These are phyloP conservation scores for Castor canadensis DNA, from an alignment of 2,113 vertebrate species.

Conservation along the genomic window DNA sequence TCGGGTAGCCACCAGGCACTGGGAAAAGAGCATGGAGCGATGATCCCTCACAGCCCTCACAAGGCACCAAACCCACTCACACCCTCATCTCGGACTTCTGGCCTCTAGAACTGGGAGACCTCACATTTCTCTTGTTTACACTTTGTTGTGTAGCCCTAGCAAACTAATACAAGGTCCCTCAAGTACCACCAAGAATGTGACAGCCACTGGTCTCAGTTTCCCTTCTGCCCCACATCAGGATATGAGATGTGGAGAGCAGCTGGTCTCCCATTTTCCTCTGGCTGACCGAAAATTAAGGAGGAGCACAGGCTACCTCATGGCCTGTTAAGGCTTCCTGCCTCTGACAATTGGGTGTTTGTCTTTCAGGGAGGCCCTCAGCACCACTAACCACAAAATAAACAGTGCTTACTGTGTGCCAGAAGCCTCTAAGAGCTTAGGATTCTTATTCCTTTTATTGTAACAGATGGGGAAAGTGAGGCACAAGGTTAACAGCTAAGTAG, in stretches of 20 bases:
- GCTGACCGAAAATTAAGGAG: background rate
- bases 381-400: background rate
- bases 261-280: background rate
- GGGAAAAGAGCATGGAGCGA: background rate
- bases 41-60: background rate
- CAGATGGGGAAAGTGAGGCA: background rate
- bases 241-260: background rate
- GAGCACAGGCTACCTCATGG: accelerated
- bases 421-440: background rate
- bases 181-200: background rate
- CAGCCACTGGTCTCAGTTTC: background rate
- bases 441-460: background rate
- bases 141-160: background rate
- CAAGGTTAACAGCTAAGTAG: background rate
- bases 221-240: accelerated
- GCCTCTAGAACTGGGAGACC: background rate
- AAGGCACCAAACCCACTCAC: background rate
- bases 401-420: background rate
- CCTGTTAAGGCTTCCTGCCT: background rate
- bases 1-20: background rate
- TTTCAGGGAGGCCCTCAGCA: background rate
- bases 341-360: background rate
- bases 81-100: background rate
- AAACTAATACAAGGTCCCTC: background rate
- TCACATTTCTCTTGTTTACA: background rate